Evolutionary conservation across 2,113 vertebrate species (phyloP).

Genomic region (Arothron firmamentum): DNA sequence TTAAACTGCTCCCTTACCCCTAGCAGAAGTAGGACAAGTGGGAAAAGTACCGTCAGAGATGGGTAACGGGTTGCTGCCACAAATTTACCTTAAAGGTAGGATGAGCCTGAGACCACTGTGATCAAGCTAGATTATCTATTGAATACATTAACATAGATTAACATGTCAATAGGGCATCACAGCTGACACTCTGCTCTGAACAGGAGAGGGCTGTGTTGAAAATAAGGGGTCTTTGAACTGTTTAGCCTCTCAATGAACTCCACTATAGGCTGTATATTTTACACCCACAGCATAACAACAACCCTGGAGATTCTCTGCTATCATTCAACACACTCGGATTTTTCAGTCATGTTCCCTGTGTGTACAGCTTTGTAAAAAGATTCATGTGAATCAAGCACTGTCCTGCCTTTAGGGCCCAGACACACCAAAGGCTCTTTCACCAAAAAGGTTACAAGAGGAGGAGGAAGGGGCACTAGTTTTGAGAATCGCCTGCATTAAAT

Average conservation of each 20-base stretch:
- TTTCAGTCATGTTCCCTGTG: neutral
- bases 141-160: slow-evolving; percentile 73
- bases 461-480: neutral
- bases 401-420: neutral
- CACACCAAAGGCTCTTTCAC: neutral
- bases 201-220: slow-evolving; percentile 25
- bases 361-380: neutral
- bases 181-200: slow-evolving; percentile 59
- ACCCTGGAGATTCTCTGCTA: slow-evolving; percentile 19
- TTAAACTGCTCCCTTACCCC: neutral
- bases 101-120: slow-evolving; percentile 43
- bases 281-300: slow-evolving; percentile 28
- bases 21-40: neutral
- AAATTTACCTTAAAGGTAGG: slow-evolving; percentile 38
- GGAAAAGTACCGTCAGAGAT: neutral
- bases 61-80: slow-evolving; percentile 13
- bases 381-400: slow-evolving; percentile 10
- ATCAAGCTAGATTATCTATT: slow-evolving; percentile 65
- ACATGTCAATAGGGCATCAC: slow-evolving; percentile 71
- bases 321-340: slow-evolving; percentile 10
- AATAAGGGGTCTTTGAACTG: slow-evolving; percentile 54
- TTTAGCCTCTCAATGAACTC: slow-evolving; percentile 39
- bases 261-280: slow-evolving; percentile 20
- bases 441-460: neutral
- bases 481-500: neutral